Evolutionary conservation across 2,113 vertebrate genomes (phyloP).

Genomic region (Microtus oregoni): DNA sequence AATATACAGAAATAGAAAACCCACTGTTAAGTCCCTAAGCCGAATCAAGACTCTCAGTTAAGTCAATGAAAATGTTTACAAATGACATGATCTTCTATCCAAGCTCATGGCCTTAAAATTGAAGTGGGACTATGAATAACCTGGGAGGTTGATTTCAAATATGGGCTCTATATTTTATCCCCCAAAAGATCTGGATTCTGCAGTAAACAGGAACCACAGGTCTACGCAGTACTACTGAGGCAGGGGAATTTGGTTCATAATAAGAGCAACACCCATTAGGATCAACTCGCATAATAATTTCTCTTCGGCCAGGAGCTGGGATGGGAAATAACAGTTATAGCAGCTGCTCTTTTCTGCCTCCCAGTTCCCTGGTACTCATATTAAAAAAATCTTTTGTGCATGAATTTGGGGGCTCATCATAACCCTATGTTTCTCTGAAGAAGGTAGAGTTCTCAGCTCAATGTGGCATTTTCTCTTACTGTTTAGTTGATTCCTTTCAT

Average conservation of each 20-base stretch:
- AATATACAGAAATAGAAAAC: neutral
- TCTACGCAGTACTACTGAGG: neutral
- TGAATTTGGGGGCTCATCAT: neutral
- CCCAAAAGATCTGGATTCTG: neutral
- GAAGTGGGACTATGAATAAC: neutral
- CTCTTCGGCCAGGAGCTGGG: neutral
- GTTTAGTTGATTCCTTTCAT: neutral
- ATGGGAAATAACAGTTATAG: neutral
- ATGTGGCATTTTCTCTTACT: neutral
- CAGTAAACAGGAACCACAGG: neutral
- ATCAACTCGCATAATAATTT: neutral
- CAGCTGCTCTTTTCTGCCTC: neutral
- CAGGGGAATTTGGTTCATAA: accelerated
- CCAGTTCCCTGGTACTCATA: neutral
- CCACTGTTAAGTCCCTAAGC: accelerated
- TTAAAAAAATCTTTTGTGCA: neutral
- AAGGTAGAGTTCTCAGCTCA: neutral
- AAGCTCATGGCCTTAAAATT: neutral
- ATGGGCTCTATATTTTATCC: neutral
- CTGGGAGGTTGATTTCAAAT: neutral
- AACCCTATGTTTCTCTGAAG: neutral
- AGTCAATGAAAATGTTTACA: neutral
- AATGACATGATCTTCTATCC: neutral
- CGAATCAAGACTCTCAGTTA: neutral
- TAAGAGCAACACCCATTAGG: neutral